phyloP scores from a whole-genome alignment of 2,113 vertebrate species.

The human (Homo sapiens) region DNA sequence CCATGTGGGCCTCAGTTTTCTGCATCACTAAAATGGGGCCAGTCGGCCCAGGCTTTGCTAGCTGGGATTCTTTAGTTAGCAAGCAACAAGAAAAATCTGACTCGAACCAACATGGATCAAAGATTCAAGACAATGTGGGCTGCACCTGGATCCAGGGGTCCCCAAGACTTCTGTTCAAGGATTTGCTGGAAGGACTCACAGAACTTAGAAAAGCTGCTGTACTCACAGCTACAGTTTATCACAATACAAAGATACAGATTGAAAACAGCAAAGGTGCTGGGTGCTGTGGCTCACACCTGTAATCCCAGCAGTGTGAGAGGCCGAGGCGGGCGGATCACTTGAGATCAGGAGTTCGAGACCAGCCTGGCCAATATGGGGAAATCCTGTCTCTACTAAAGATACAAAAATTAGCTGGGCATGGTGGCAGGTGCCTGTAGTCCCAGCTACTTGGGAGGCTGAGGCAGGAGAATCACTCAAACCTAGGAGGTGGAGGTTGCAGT shows the following conservation, averaged over 20 bases:
- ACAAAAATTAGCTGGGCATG: no score
- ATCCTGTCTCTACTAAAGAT: no score
- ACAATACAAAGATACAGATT: not conserved
- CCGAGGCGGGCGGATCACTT: rapidly evolving
- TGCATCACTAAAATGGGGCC: not conserved
- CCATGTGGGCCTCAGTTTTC: not conserved
- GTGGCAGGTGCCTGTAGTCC: no score
- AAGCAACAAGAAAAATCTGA: not conserved
- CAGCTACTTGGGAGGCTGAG: no score
- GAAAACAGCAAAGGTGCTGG: not conserved
- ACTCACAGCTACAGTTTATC: not conserved
- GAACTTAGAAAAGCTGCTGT: not conserved
- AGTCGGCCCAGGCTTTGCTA: not conserved
- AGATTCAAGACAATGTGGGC: not conserved
- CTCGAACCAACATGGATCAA: not conserved
- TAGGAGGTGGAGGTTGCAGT: no score
- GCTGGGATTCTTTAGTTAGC: not conserved
- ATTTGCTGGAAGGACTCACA: not conserved
- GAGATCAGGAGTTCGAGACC: no score
- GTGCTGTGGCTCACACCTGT: no score
- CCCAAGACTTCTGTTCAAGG: not conserved
- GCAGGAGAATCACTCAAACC: no score
- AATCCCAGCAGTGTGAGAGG: no score
- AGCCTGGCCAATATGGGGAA: no score
- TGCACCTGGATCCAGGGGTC: not conserved